These are phyloP conservation scores for Danaus melanippus DNA, from an alignment of 1,140 invertebrate genomes.

Conservation along the genomic window DNA sequence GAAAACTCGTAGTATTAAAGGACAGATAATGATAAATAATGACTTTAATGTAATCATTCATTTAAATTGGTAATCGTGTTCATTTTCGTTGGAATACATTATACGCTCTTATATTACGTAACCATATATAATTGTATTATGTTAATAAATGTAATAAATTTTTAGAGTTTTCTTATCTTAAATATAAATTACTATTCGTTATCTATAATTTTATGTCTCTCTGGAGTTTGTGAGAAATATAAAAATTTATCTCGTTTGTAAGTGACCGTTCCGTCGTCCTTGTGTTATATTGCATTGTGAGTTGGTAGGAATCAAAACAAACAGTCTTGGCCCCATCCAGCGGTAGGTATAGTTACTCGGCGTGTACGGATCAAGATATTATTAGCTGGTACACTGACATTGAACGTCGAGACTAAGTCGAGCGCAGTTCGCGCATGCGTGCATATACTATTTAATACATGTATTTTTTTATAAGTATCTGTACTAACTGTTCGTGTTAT, in stretches of 20 bases:
- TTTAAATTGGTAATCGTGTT: no score
- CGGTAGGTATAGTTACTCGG: constrained; percentile 58
- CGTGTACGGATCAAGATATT: constrained; percentile 57
- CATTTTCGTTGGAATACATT: no score
- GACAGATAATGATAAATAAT: no score
- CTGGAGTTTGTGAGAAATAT: constrained; percentile 7
- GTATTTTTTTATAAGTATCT: no score
- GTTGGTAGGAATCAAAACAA: constrained; percentile 58
- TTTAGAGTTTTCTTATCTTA: constrained; percentile 12
- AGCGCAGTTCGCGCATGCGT: constrained; percentile 51
- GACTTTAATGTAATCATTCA: no score
- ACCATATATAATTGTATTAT: background rate
- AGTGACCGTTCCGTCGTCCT: constrained; percentile 9
- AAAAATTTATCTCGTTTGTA: background rate
- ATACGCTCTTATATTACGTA: constrained; percentile 2
- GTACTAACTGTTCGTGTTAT: no score
- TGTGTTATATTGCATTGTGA: constrained; percentile 34
- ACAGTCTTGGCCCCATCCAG: constrained; percentile 57
- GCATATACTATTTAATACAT: no score
- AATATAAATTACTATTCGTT: constrained; percentile 7
- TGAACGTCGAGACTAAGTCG: constrained; percentile 66
- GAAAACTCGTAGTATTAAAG: no score
- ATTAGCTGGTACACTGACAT: constrained; percentile 69
- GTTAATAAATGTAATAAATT: constrained; percentile 3
- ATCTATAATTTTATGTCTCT: constrained; percentile 5